Evolutionary conservation across 1,140 invertebrate species (phyloP).

Genomic region (Sycophaga agraensis): DNA sequence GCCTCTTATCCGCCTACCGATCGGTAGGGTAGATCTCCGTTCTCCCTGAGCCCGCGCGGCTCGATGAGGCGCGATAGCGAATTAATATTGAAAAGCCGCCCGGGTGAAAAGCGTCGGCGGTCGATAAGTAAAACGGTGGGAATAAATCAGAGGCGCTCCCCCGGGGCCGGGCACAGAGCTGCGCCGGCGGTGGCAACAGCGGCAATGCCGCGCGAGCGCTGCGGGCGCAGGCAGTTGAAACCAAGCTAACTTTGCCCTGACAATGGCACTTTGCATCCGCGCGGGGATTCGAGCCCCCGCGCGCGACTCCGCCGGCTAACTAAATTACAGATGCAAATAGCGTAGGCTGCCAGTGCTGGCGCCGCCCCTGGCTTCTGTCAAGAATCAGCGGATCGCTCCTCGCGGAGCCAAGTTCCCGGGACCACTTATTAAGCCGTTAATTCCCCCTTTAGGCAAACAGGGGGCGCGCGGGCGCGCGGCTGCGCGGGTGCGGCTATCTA

Average conservation of each 20-base stretch:
- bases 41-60: not conserved
- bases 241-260: conserved; percentile 36
- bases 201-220: conserved; percentile 2
- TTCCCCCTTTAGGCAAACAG: conserved; percentile 27
- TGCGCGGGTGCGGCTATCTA: conserved; percentile 15
- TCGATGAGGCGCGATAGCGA: conserved; percentile 5
- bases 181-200: no score
- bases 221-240: conserved; percentile 15
- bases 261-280: conserved; percentile 47
- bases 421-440: conserved; percentile 45
- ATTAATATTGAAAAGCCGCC: conserved; percentile 20
- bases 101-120: not conserved
- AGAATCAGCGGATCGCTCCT: conserved; percentile 38
- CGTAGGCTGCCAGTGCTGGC: conserved; percentile 26
- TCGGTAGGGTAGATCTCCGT: no score
- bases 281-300: conserved; percentile 31
- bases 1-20: no score
- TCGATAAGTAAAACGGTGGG: conserved; percentile 9
- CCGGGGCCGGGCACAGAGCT: not conserved
- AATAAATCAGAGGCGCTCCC: conserved; percentile 18
- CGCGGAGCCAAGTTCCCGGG: conserved; percentile 33
- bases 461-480: not conserved
- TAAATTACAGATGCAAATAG: conserved; percentile 52
- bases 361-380: not conserved
- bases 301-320: conserved; percentile 35